Conservation (phyloP, 2,888 invertebrate species). For the Tetragnatha montana region DNA sequence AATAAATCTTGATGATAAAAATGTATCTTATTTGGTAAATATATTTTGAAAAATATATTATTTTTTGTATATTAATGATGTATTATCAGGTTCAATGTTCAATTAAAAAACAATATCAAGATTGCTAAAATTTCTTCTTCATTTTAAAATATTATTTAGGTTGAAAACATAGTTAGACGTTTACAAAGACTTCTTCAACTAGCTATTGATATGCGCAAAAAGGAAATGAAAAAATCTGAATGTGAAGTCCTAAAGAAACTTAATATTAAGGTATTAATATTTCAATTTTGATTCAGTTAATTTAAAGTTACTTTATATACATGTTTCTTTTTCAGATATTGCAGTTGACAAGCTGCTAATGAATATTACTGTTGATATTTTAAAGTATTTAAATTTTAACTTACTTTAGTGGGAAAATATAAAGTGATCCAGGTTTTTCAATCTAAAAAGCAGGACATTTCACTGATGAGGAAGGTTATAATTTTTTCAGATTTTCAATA, state of each 20-base stretch:
- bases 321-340: too few species aligned
- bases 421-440: too few species aligned
- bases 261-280: conserved; percentile 39
- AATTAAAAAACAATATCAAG: not conserved
- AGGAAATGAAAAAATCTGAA: conserved; percentile 31
- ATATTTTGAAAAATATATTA: not conserved
- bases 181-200: not conserved
- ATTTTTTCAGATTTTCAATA: too few species aligned
- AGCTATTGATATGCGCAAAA: not conserved
- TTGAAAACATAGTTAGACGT: not conserved
- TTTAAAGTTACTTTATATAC: too few species aligned
- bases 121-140: not conserved
- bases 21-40: not conserved
- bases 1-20: not conserved
- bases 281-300: not conserved
- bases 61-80: not conserved
- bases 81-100: not conserved
- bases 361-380: too few species aligned
- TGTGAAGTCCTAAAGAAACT: conserved; percentile 38
- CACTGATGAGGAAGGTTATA: too few species aligned
- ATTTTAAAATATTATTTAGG: not conserved
- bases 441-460: too few species aligned
- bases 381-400: too few species aligned
- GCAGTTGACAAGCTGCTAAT: too few species aligned
- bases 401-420: too few species aligned